Percentiles rank a stretch among this genome's conserved stretches.
Conservation (phyloP, 2,888 invertebrate genomes). For the Lithophane leautieri region DNA sequence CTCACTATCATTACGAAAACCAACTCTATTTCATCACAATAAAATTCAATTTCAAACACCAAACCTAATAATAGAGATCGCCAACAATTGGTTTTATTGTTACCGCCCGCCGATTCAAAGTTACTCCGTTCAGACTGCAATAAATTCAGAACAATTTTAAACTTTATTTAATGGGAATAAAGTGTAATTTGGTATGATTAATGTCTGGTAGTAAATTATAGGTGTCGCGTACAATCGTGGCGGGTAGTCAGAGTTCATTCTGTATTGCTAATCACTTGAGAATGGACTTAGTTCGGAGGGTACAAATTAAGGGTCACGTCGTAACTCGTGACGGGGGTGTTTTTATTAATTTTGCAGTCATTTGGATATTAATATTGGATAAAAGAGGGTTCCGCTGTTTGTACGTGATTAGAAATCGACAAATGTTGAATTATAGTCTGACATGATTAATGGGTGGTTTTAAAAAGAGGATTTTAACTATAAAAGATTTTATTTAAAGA, state of each 20-base stretch:
- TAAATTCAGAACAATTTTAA: constrained; percentile 57
- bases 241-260: constrained; percentile 77
- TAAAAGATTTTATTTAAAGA: too few relatives aligned
- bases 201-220: constrained; percentile 76
- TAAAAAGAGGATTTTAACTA: not conserved
- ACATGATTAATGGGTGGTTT: constrained; percentile 42
- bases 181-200: constrained; percentile 67
- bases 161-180: constrained; percentile 62
- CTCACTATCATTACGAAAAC: constrained; percentile 50
- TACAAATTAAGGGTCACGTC: constrained; percentile 72
- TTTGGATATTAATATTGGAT: constrained; percentile 67
- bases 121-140: constrained; percentile 72
- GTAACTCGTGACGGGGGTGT: constrained; percentile 73
- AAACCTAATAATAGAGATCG: constrained; percentile 73
- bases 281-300: constrained; percentile 68
- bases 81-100: constrained; percentile 88
- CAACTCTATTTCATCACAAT: constrained; percentile 61
- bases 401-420: constrained; percentile 66
- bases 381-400: constrained; percentile 63
- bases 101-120: constrained; percentile 88
- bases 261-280: constrained; percentile 80
- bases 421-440: constrained; percentile 52
- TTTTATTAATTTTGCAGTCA: constrained; percentile 81
- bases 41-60: constrained; percentile 71
- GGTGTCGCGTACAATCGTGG: constrained; percentile 85